Conservation (phyloP, 2,797 vertebrate species). For the Urophycis tenuis region DNA sequence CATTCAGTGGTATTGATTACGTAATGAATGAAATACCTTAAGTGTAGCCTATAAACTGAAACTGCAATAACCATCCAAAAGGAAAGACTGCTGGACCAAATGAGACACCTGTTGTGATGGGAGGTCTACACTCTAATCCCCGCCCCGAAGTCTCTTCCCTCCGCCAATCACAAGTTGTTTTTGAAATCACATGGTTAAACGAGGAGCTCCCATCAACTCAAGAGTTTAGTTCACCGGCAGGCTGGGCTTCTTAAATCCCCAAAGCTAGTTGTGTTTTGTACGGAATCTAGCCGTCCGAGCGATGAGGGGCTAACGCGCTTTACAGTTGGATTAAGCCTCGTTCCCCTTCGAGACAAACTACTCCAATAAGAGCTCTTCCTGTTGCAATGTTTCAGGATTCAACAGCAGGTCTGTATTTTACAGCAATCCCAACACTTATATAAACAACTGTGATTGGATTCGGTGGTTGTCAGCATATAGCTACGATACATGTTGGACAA, state of each 20-base stretch:
- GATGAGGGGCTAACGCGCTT: too few species aligned
- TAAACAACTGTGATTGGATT: background rate
- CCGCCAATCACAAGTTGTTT: conserved; percentile 29
- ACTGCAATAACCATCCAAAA: background rate
- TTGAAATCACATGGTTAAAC: conserved; percentile 31
- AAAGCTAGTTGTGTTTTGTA: background rate
- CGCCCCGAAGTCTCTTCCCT: background rate
- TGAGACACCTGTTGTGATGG: conserved; percentile 51
- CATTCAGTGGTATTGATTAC: too few species aligned
- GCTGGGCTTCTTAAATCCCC: too few species aligned
- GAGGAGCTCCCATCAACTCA: background rate
- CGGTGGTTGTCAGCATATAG: too few species aligned
- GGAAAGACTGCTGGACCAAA: conserved; percentile 1
- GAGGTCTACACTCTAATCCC: conserved; percentile 7
- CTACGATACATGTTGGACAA: too few species aligned
- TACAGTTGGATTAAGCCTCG: background rate
- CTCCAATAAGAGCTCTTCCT: background rate
- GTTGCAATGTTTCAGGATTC: conserved; percentile 48
- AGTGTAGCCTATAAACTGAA: background rate
- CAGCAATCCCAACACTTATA: background rate
- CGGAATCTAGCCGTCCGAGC: background rate
- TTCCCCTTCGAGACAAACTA: background rate
- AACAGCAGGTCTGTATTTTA: conserved; percentile 40
- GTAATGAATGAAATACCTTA: background rate
- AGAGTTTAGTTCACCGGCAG: conserved; percentile 8